Conservation (phyloP, 2,797 vertebrate species). For the Phyllotis vaccarum region DNA sequence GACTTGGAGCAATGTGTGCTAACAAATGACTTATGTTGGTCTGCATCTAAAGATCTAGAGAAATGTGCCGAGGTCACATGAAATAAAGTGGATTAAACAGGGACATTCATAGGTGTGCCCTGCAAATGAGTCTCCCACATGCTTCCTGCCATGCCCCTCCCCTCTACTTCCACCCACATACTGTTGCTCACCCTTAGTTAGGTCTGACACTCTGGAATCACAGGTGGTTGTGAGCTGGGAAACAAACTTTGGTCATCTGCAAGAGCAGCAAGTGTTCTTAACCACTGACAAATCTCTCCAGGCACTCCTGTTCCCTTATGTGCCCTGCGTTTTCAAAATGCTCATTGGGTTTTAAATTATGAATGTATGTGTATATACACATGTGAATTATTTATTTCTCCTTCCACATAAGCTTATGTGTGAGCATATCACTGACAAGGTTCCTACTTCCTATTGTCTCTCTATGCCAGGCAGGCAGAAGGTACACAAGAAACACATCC, state of each 20-base stretch:
- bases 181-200: background rate
- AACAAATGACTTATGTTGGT: background rate
- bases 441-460: background rate
- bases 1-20: background rate
- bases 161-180: background rate
- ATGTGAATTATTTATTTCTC: background rate
- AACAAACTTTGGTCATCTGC: background rate
- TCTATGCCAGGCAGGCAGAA: background rate
- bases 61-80: background rate
- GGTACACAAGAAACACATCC: background rate
- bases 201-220: background rate
- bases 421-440: background rate
- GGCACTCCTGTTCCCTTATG: no score
- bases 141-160: no score
- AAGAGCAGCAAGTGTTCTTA: background rate
- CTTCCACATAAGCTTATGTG: background rate
- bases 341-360: background rate
- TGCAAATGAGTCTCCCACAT: no score
- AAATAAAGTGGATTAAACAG: background rate
- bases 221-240: no score
- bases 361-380: background rate
- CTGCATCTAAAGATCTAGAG: background rate
- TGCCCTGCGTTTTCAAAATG: background rate
- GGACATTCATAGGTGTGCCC: background rate
- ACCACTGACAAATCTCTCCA: background rate